Conservation (phyloP, 1,140 invertebrate species). For the Meloidogyne floridensis region DNA sequence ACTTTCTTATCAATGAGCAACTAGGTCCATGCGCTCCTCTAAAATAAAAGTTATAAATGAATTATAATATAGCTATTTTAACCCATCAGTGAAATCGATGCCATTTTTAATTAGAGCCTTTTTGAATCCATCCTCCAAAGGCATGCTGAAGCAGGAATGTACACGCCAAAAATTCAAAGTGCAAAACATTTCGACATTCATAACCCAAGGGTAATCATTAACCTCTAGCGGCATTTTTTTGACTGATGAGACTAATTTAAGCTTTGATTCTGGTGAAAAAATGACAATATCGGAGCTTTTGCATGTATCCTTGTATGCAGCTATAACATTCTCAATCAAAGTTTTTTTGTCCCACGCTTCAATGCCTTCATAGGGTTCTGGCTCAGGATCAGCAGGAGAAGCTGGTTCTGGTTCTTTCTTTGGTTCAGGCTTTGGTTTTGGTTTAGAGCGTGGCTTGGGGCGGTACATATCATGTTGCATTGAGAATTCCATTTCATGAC, state of each 20-base stretch:
- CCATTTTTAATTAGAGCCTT: neutral
- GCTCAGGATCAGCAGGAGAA: neutral
- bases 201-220: neutral
- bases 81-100: neutral
- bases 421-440: neutral
- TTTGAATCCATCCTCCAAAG: neutral
- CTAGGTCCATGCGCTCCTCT: neutral
- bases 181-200: constrained; percentile 9
- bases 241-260: neutral
- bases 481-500: neutral
- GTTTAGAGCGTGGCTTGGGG: neutral
- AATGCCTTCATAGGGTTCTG: neutral
- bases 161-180: neutral
- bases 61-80: neutral
- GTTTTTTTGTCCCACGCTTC: neutral
- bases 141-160: neutral
- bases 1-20: neutral
- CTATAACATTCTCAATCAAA: neutral
- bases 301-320: neutral
- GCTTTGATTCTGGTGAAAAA: neutral
- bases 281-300: neutral
- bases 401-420: neutral
- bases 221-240: neutral
- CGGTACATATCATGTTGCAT: neutral
- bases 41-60: neutral